phyloP scores from a whole-genome alignment of 2,797 vertebrate species.

The Catostomus latipinnis region DNA sequence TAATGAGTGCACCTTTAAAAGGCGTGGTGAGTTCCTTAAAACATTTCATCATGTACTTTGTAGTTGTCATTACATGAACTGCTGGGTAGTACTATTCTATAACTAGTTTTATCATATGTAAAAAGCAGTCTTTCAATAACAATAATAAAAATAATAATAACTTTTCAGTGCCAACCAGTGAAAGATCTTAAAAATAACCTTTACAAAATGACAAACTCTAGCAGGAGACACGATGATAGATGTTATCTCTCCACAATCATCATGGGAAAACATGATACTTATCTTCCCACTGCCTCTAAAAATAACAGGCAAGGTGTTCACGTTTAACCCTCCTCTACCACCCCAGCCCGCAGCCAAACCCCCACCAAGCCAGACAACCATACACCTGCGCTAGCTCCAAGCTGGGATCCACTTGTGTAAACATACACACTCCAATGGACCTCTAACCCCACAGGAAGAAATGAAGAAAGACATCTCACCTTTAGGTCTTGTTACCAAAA shows the following conservation, averaged over 20 bases:
- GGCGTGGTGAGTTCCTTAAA: no score
- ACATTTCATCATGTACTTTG: no score
- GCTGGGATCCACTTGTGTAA: slow-evolving; percentile 4
- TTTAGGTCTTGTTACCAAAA: slow-evolving; percentile 3
- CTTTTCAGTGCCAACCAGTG: not conserved
- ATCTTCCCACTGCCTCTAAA: slow-evolving; percentile 45
- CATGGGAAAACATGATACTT: slow-evolving; percentile 44
- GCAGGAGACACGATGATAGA: slow-evolving; percentile 12
- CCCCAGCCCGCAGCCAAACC: slow-evolving; percentile 33
- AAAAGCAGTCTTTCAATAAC: not conserved
- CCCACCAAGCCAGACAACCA: slow-evolving; percentile 23
- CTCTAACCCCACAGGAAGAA: not conserved
- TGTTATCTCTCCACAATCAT: slow-evolving; percentile 38
- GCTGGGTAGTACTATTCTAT: not conserved
- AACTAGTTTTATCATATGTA: not conserved
- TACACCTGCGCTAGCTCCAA: slow-evolving; percentile 12
- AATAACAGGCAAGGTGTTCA: slow-evolving; percentile 49
- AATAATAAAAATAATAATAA: not conserved
- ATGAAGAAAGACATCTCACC: slow-evolving; percentile 6
- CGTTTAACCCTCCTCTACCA: slow-evolving; percentile 44
- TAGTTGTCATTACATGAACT: not conserved
- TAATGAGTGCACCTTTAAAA: no score
- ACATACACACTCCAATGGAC: slow-evolving; percentile 1
- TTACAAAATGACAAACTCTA: slow-evolving; percentile 12
- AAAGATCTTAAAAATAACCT: slow-evolving; percentile 34